Evolutionary conservation across 1,140 invertebrate genomes (phyloP).

Genomic region (Rhopalosiphum maidis): DNA sequence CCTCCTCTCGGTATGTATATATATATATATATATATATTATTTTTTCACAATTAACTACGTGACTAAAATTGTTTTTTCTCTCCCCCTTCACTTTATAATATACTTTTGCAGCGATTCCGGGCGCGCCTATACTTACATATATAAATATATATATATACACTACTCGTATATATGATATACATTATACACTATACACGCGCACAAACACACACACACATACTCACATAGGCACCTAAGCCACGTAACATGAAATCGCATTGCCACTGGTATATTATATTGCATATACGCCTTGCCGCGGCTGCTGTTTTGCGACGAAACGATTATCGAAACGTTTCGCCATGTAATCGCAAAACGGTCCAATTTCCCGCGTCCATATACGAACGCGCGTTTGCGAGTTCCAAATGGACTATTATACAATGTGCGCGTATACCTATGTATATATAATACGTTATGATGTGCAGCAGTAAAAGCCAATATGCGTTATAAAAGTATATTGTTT

Average conservation of each 20-base stretch:
- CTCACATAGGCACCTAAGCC: not conserved
- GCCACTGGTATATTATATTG: not conserved
- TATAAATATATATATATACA: not conserved
- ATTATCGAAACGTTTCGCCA: constrained; percentile 38
- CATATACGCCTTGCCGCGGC: not conserved
- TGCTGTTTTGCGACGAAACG: not conserved
- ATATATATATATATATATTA: not conserved
- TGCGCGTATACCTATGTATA: not conserved
- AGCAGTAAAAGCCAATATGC: not conserved
- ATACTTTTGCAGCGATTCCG: not conserved
- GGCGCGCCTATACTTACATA: not conserved
- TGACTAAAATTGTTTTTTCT: constrained; percentile 42
- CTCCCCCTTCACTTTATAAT: not conserved
- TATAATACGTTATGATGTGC: not conserved
- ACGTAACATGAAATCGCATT: not conserved
- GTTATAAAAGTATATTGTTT: constrained; percentile 11
- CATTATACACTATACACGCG: too few relatives aligned
- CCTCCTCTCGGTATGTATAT: too few relatives aligned
- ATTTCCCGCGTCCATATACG: not conserved
- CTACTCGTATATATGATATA: not conserved
- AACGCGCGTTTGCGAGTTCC: not conserved
- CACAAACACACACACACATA: not conserved
- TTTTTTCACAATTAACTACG: constrained; percentile 44
- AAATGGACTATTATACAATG: constrained; percentile 20
- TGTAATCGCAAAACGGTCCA: not conserved